Conservation (phyloP, 2,113 vertebrate genomes). For the Mohoua ochrocephala region DNA sequence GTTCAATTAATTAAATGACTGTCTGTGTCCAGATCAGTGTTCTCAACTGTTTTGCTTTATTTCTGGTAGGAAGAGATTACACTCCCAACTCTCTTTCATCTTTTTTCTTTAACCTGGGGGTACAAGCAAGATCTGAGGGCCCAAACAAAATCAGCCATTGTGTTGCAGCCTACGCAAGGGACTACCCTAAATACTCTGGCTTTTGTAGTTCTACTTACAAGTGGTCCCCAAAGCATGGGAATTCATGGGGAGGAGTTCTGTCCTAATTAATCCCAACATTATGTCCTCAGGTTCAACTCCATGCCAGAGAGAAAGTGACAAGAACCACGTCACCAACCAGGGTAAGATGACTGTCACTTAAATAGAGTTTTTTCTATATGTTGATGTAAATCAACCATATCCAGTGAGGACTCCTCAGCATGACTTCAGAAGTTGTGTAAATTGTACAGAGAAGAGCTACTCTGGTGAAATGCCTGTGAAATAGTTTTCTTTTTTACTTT, state of each 20-base stretch:
- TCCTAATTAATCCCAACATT: background rate
- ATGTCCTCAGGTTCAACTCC: background rate
- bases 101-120: background rate
- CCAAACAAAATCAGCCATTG: background rate
- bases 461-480: background rate
- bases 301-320: background rate
- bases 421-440: background rate
- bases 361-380: background rate
- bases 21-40: background rate
- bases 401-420: background rate
- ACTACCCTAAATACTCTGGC: background rate
- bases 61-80: background rate
- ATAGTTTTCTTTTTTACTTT: background rate
- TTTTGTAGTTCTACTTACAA: background rate
- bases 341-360: background rate
- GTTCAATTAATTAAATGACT: background rate
- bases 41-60: background rate
- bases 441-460: background rate
- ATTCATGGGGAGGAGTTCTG: background rate
- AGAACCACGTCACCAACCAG: background rate
- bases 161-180: background rate
- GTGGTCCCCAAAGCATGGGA: background rate
- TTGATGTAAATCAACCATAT: background rate
- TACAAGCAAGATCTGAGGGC: background rate
- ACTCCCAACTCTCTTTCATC: background rate